A percentile compares a stretch with the other conserved stretches of the same genome.
Evolutionary conservation across 2,797 vertebrate species (phyloP).

Genomic region (Spea hammondii): DNA sequence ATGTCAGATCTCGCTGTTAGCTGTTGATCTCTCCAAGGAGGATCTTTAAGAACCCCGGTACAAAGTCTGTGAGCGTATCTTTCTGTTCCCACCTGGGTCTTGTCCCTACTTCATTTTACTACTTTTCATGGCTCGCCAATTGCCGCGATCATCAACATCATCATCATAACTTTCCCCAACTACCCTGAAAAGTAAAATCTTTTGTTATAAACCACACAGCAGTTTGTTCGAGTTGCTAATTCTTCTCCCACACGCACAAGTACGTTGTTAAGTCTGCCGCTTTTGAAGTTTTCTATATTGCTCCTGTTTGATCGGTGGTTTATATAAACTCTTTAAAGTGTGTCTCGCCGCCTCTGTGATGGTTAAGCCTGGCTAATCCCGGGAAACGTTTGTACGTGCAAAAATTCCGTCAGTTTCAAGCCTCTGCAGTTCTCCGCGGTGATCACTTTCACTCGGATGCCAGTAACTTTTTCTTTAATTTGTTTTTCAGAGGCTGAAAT

Average conservation of each 20-base stretch:
- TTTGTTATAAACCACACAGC: no score
- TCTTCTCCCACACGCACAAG: not conserved
- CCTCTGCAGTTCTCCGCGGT: slow-evolving; percentile 4
- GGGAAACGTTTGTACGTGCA: not conserved
- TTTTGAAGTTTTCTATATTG: slow-evolving; percentile 10
- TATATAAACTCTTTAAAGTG: slow-evolving; percentile 23
- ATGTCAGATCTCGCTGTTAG: not conserved
- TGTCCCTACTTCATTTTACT: no score
- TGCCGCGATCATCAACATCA: no score
- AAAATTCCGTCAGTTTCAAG: slow-evolving; percentile 27
- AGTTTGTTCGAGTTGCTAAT: no score
- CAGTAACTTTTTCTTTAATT: slow-evolving; percentile 17
- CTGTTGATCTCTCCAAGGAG: not conserved
- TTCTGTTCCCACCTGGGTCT: no score
- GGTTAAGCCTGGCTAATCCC: slow-evolving; percentile 24
- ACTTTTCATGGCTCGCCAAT: no score
- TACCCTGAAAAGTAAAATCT: no score
- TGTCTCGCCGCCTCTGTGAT: slow-evolving; percentile 11
- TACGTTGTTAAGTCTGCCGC: not conserved
- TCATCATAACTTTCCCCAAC: no score
- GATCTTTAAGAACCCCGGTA: no score
- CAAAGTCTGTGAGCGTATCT: no score
- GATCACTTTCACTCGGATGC: not conserved
- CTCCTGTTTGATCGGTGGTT: slow-evolving; percentile 8
- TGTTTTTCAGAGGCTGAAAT: slow-evolving; percentile 84